Percentiles rank a stretch among this genome's conserved stretches.
Evolutionary conservation across 2,113 vertebrate species (phyloP).

Genomic region (Psilopogon haemacephalus): DNA sequence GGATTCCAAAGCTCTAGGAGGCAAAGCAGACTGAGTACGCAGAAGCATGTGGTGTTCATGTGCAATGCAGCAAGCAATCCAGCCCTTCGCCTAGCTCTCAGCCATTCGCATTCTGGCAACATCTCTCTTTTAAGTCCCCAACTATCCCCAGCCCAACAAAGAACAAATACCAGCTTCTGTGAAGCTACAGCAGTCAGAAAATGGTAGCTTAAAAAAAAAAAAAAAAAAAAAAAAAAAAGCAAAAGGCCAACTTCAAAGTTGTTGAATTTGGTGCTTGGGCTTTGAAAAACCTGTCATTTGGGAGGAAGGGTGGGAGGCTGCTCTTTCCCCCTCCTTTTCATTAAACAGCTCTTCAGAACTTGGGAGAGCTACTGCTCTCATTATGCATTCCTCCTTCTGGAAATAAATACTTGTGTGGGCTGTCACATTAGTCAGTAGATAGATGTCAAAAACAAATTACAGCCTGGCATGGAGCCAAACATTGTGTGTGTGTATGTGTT

Average conservation of each 20-base stretch:
- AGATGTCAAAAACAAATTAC: conserved; percentile 67
- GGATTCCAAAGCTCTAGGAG: not conserved
- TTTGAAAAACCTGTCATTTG: conserved; percentile 57
- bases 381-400: conserved; percentile 65
- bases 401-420: conserved; percentile 67
- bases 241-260: conserved; percentile 41
- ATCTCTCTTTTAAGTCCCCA: not conserved
- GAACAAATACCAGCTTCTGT: conserved; percentile 23
- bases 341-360: conserved; percentile 38
- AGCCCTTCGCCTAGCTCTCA: not conserved
- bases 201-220: not conserved
- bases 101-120: not conserved
- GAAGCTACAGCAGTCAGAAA: conserved; percentile 35
- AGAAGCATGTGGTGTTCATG: not conserved
- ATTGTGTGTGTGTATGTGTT: not conserved
- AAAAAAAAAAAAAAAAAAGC: not conserved
- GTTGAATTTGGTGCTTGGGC: conserved; percentile 33
- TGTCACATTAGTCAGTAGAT: conserved; percentile 65
- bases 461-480: conserved; percentile 4
- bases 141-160: conserved; percentile 7
- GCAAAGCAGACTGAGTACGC: not conserved
- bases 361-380: conserved; percentile 46
- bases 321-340: conserved; percentile 46
- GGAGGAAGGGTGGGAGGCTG: conserved; percentile 36
- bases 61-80: not conserved